Conservation (phyloP, 2,888 invertebrate species). For the Apamea anceps region DNA sequence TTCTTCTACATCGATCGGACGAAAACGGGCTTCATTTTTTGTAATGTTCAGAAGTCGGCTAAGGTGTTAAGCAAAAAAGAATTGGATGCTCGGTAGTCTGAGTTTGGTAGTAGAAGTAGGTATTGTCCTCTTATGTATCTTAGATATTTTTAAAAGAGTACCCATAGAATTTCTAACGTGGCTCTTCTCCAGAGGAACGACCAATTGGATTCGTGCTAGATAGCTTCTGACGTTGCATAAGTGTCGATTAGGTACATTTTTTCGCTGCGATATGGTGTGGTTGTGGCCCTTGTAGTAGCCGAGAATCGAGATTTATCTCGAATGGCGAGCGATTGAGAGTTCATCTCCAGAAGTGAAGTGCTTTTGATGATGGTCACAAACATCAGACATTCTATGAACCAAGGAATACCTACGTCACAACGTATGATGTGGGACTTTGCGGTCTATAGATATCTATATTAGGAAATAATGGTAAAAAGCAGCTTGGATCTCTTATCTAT, state of each 20-base stretch:
- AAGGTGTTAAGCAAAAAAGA: background rate
- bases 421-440: conserved; percentile 12
- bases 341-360: no score
- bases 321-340: background rate
- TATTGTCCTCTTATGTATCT: no score
- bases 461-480: conserved; percentile 2
- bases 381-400: conserved; percentile 2
- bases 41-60: background rate
- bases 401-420: background rate
- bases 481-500: background rate
- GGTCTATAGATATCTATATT: background rate
- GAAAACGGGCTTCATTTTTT: background rate
- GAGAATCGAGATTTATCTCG: background rate
- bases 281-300: no score
- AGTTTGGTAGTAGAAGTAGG: no score
- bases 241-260: background rate
- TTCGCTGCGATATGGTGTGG: background rate
- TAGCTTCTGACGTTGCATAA: no score
- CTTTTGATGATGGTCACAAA: conserved; percentile 8
- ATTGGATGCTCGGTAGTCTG: no score
- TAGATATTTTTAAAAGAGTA: no score
- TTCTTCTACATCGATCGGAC: no score
- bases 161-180: no score
- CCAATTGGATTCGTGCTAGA: no score
- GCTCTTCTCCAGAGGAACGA: no score